A percentile compares a stretch with the other conserved stretches of the same genome.
These are phyloP conservation scores for Lemur catta DNA, from an alignment of 2,797 vertebrate genomes.

Conservation along the genomic window DNA sequence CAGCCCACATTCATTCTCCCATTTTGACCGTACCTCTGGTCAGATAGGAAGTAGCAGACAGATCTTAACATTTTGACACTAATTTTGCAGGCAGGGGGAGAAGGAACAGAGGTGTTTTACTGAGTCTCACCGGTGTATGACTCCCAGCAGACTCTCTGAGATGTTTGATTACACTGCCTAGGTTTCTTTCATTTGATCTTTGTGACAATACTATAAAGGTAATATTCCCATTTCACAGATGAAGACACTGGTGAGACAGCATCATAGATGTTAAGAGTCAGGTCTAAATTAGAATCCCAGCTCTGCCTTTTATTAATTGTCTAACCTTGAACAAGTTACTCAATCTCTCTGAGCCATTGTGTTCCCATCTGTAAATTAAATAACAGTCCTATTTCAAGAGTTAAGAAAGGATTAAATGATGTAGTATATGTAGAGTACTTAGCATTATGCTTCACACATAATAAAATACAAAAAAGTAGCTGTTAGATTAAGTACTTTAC, in stretches of 20 bases:
- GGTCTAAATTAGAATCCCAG: constrained; percentile 13
- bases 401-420: constrained; percentile 31
- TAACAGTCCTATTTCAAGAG: not conserved
- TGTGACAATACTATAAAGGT: not conserved
- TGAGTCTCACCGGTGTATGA: not conserved
- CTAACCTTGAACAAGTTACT: not conserved
- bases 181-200: constrained; percentile 23
- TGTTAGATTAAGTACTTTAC: not conserved
- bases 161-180: not conserved
- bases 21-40: not conserved
- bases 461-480: not conserved
- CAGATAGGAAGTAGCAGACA: not conserved
- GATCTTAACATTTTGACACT: not conserved
- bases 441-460: not conserved
- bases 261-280: not conserved
- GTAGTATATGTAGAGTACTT: not conserved
- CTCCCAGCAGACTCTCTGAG: not conserved
- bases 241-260: not conserved
- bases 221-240: constrained; percentile 12
- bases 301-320: not conserved
- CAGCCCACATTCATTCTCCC: not conserved
- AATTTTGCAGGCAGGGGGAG: not conserved
- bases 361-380: constrained; percentile 29
- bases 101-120: not conserved
- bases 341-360: not conserved